phyloP scores from a whole-genome alignment of 1,140 invertebrate species.

The Brachionus rotundiformis region DNA sequence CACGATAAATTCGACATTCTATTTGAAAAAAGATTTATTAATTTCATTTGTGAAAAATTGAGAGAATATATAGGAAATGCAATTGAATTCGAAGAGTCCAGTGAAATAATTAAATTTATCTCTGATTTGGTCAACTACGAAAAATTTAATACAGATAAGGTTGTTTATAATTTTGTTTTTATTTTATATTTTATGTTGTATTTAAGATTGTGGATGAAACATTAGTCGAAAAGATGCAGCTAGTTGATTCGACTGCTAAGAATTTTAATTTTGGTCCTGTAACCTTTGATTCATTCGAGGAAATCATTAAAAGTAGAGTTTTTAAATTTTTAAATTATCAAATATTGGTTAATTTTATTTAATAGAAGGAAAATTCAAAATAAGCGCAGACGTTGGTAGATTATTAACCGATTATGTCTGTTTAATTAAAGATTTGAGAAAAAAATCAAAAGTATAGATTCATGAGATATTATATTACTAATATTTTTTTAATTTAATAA shows the following conservation, averaged over 20 bases:
- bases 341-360: too few species aligned
- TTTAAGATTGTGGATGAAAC: background rate
- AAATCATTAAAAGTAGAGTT: constrained; percentile 3
- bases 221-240: constrained; percentile 1
- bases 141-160: background rate
- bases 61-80: background rate
- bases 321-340: too few species aligned
- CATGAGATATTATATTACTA: too few species aligned
- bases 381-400: too few species aligned
- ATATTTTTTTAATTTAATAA: too few species aligned
- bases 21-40: constrained; percentile 50
- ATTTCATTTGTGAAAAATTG: constrained; percentile 20
- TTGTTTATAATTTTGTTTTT: background rate
- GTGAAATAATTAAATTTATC: background rate
- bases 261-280: background rate
- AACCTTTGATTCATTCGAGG: background rate
- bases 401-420: background rate
- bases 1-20: constrained; percentile 44
- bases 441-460: background rate
- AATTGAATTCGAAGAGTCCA: background rate
- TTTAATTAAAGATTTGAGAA: background rate
- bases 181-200: background rate
- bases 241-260: background rate
- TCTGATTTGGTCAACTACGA: background rate
- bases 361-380: too few species aligned